Percentiles rank a stretch among this genome's conserved stretches.
Conservation (phyloP, 2,797 vertebrate species). For the Rachycentron canadum region DNA sequence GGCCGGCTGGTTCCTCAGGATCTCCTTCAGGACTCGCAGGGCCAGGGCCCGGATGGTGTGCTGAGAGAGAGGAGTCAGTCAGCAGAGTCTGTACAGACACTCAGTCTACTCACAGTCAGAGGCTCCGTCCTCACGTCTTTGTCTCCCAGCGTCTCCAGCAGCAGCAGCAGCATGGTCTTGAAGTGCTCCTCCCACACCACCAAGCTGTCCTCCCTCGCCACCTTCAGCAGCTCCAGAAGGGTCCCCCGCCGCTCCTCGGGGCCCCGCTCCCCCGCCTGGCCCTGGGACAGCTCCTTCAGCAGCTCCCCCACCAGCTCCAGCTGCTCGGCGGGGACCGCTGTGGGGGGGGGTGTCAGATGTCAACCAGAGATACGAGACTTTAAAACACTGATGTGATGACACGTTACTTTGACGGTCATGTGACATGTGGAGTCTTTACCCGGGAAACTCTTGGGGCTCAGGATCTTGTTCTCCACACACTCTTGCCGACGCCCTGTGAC, state of each 20-base stretch:
- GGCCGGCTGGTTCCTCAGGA: conserved; percentile 92
- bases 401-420: too few species aligned
- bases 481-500: conserved; percentile 78
- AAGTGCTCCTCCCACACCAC: conserved; percentile 98
- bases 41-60: conserved; percentile 93
- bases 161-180: conserved; percentile 94
- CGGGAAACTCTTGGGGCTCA: conserved; percentile 76
- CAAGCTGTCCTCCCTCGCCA: conserved; percentile 92
- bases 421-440: conserved; percentile 53
- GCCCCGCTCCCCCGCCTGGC: conserved; percentile 85
- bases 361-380: too few species aligned
- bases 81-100: not conserved
- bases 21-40: conserved; percentile 92
- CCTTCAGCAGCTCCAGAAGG: conserved; percentile 93
- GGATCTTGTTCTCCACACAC: conserved; percentile 81
- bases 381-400: too few species aligned
- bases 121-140: conserved; percentile 87
- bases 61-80: conserved; percentile 69
- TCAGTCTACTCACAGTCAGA: too few species aligned
- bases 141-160: conserved; percentile 95
- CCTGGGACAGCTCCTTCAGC: conserved; percentile 94
- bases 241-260: conserved; percentile 92
- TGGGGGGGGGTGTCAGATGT: too few species aligned
- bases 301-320: conserved; percentile 93
- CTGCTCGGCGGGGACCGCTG: conserved; percentile 76